A percentile compares a stretch with the other conserved stretches of the same genome.
These are phyloP conservation scores for Dasysyrphus tricinctus DNA, from an alignment of 2,888 invertebrate genomes.

Conservation along the genomic window DNA sequence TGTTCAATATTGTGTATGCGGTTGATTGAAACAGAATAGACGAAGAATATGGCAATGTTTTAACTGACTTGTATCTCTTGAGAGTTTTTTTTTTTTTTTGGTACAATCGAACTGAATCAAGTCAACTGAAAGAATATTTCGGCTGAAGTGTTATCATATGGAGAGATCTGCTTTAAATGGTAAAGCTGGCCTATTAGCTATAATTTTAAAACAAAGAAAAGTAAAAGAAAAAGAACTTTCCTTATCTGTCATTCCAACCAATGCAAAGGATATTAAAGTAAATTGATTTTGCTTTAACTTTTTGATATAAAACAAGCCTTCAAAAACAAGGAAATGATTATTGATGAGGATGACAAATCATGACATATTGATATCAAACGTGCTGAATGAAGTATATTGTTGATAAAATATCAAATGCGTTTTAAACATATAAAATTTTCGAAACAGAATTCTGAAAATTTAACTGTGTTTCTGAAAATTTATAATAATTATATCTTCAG, in stretches of 20 bases:
- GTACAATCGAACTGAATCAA: not conserved
- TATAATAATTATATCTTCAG: slow-evolving; percentile 7
- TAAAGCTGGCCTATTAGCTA: too few species aligned
- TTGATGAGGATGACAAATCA: not conserved
- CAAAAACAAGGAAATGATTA: not conserved
- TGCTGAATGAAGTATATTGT: too few species aligned
- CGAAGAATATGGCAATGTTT: not conserved
- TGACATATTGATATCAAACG: too few species aligned
- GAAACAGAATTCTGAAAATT: not conserved
- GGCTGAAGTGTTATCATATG: not conserved
- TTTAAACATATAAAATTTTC: not conserved
- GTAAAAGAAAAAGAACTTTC: too few species aligned
- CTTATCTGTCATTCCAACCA: too few species aligned
- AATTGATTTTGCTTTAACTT: too few species aligned
- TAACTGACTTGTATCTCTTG: not conserved
- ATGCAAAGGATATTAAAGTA: too few species aligned
- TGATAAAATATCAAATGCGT: too few species aligned
- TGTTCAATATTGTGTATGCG: slow-evolving; percentile 46
- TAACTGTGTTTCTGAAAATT: not conserved
- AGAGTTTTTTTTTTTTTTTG: not conserved
- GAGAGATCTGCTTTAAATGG: not conserved
- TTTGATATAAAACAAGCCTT: too few species aligned
- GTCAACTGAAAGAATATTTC: not conserved
- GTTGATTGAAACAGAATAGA: slow-evolving; percentile 11
- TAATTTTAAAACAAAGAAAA: too few species aligned